phyloP scores from a whole-genome alignment of 2,797 vertebrate species.

The Arctocebus calabarensis region DNA sequence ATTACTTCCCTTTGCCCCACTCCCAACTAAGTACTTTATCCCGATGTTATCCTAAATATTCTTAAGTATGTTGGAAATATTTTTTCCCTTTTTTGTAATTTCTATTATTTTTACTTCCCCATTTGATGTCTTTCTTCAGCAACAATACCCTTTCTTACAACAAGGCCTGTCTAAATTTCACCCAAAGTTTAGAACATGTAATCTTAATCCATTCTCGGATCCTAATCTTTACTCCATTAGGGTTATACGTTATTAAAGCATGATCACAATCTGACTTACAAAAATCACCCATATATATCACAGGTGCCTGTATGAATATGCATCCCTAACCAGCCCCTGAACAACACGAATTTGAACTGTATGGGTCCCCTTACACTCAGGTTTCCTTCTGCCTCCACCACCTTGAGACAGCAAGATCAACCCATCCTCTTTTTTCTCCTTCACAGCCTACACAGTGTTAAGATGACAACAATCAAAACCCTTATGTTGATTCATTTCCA shows the following conservation, averaged over 20 bases:
- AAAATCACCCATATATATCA: background rate
- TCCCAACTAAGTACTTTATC: background rate
- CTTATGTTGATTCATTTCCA: background rate
- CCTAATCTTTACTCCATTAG: background rate
- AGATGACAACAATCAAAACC: background rate
- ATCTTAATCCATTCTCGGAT: background rate
- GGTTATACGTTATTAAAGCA: background rate
- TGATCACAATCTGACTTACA: background rate
- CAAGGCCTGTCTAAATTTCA: background rate
- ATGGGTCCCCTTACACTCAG: background rate
- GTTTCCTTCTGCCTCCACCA: background rate
- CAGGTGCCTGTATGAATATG: background rate
- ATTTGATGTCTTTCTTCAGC: background rate
- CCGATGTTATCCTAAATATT: background rate
- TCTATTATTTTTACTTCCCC: background rate
- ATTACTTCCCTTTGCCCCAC: background rate
- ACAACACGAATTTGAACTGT: background rate
- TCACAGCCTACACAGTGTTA: background rate
- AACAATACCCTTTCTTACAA: background rate
- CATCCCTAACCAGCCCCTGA: background rate
- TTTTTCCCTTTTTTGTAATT: background rate
- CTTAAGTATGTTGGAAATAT: background rate
- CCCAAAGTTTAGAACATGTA: background rate
- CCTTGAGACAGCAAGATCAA: background rate
- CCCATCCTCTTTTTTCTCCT: background rate